phyloP scores from a whole-genome alignment of 2,797 vertebrate species.

The Cirrhinus mrigala region DNA sequence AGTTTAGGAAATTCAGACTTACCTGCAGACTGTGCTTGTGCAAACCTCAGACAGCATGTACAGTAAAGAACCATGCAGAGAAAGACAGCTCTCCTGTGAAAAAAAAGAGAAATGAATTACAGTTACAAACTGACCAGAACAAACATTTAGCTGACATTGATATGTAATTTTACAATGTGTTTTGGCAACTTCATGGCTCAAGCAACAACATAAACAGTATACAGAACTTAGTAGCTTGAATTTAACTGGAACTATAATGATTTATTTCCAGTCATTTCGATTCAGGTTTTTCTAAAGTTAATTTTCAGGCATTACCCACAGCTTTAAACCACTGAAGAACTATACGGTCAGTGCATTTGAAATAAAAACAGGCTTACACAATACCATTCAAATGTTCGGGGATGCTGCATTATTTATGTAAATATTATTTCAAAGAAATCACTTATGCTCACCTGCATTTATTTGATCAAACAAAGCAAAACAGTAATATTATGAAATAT shows the following conservation, averaged over 20 bases:
- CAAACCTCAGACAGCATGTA: constrained; percentile 86
- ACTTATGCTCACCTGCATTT: not conserved
- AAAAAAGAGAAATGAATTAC: constrained; percentile 60
- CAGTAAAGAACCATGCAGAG: constrained; percentile 88
- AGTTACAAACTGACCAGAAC: constrained; percentile 13
- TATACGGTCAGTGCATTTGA: not conserved
- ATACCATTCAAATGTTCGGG: not conserved
- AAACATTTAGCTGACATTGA: not conserved
- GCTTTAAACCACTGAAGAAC: not conserved
- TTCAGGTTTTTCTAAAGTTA: not conserved
- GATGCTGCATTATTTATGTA: not conserved
- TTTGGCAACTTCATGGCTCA: not conserved
- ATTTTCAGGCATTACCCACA: not conserved
- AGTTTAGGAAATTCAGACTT: constrained; percentile 63
- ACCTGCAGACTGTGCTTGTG: constrained; percentile 91
- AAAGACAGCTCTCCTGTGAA: constrained; percentile 89
- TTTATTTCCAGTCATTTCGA: not conserved
- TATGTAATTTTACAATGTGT: not conserved
- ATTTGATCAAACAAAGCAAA: not conserved
- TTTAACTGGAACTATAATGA: not conserved
- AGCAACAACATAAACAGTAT: not conserved
- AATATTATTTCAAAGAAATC: not conserved
- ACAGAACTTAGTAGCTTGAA: not conserved
- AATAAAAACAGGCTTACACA: not conserved
- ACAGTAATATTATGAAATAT: not conserved